Evolutionary conservation across 2,113 vertebrate genomes (phyloP).

Genomic region (Oenanthe melanoleuca): DNA sequence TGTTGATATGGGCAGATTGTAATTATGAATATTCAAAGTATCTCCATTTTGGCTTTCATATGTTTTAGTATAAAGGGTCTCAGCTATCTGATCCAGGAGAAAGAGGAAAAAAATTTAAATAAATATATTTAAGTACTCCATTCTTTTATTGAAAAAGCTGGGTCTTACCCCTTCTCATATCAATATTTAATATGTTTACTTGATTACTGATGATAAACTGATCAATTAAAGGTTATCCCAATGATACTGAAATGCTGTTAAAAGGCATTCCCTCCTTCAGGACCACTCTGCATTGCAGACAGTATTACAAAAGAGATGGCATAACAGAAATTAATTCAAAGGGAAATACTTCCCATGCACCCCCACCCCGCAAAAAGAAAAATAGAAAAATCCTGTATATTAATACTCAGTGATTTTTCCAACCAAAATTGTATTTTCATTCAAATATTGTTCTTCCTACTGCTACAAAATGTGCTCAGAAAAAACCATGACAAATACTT

Average conservation of each 20-base stretch:
- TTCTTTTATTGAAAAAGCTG: background rate
- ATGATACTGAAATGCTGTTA: slow-evolving; percentile 62
- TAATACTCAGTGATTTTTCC: background rate
- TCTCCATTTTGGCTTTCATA: background rate
- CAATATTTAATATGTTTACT: slow-evolving; percentile 65
- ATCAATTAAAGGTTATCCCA: slow-evolving; percentile 65
- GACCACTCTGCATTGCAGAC: slow-evolving; percentile 17
- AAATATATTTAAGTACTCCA: background rate
- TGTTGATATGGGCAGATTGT: background rate
- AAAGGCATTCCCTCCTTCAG: slow-evolving; percentile 48
- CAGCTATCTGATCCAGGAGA: background rate
- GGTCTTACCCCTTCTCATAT: background rate
- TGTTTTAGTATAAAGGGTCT: background rate
- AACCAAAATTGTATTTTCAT: background rate
- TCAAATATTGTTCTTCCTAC: background rate
- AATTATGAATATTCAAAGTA: background rate
- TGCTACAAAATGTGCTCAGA: background rate
- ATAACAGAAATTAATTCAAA: background rate
- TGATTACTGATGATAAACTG: slow-evolving; percentile 56
- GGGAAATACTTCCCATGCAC: fast-evolving
- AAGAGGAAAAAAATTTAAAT: background rate
- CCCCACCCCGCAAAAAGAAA: fast-evolving
- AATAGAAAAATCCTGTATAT: background rate
- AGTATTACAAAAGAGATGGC: background rate
- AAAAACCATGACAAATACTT: background rate